Percentiles rank a stretch among this genome's conserved stretches.
Conservation (phyloP, 2,888 invertebrate genomes). For the Salticus scenicus region DNA sequence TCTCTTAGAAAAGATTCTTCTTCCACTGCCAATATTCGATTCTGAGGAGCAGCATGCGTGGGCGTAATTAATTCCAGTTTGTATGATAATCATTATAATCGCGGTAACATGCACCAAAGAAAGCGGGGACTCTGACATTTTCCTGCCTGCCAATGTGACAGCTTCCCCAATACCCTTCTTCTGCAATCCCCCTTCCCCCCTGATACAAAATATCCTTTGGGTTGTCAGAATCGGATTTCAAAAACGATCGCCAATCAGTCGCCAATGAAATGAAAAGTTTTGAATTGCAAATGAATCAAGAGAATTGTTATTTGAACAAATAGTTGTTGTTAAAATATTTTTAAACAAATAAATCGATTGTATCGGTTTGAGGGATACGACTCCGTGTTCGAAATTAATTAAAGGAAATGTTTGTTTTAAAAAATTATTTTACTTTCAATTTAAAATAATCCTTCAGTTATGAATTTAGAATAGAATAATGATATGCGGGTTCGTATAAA, state of each 20-base stretch:
- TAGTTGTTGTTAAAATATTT: neutral
- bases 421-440: too few species aligned
- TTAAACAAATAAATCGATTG: neutral
- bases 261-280: constrained; percentile 20
- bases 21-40: constrained; percentile 64
- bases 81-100: constrained; percentile 70
- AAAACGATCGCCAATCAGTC: constrained; percentile 36
- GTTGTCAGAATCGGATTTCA: constrained; percentile 22
- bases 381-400: too few species aligned
- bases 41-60: constrained; percentile 28
- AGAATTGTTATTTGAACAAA: neutral
- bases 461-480: too few species aligned
- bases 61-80: constrained; percentile 68
- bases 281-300: neutral
- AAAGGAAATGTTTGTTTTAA: too few species aligned
- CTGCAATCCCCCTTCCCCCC: constrained; percentile 9
- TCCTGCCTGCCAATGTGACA: constrained; percentile 54
- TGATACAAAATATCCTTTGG: constrained; percentile 5
- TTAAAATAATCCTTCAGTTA: too few species aligned
- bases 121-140: constrained; percentile 57
- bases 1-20: constrained; percentile 25
- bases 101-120: constrained; percentile 61
- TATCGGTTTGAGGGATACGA: too few species aligned
- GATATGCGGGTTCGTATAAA: too few species aligned
- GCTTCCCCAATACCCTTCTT: constrained; percentile 55